Percentiles rank a stretch among this genome's conserved stretches.
Evolutionary conservation across 2,113 vertebrate genomes (phyloP).

Genomic region (Typhlomys cinereus): DNA sequence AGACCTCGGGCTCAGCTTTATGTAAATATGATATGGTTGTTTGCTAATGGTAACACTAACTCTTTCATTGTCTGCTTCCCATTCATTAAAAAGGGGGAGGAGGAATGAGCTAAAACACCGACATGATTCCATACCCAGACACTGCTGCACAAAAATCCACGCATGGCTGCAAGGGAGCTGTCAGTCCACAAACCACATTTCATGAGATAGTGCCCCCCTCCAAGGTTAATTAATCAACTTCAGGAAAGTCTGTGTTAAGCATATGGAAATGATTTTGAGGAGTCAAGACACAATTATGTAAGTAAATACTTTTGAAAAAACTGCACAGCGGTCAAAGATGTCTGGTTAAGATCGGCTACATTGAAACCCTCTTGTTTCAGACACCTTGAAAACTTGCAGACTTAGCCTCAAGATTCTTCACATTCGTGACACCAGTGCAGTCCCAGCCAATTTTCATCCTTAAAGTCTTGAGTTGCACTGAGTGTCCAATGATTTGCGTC

Average conservation of each 20-base stretch:
- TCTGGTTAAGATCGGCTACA: neutral
- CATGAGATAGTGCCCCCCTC: neutral
- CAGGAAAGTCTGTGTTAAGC: neutral
- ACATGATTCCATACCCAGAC: neutral
- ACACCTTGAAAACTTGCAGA: neutral
- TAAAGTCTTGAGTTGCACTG: neutral
- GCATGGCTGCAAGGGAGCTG: neutral
- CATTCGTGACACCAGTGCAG: neutral
- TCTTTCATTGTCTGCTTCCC: neutral
- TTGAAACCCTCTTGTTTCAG: neutral
- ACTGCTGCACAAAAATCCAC: neutral
- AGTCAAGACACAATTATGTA: neutral
- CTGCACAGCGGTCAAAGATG: neutral
- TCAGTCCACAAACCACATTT: neutral
- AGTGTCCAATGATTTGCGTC: neutral
- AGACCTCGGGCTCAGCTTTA: neutral
- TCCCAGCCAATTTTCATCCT: neutral
- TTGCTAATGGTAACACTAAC: neutral
- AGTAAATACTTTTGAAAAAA: slow-evolving; percentile 38
- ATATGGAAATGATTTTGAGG: neutral
- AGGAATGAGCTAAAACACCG: neutral
- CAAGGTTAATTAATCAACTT: slow-evolving; percentile 30
- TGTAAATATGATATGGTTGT: neutral
- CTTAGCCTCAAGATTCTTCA: accelerated
- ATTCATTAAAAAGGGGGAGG: neutral